A percentile compares a stretch with the other conserved stretches of the same genome.
phyloP scores from a whole-genome alignment of 2,888 invertebrate genomes.

The Tetheella fluctuosa region DNA sequence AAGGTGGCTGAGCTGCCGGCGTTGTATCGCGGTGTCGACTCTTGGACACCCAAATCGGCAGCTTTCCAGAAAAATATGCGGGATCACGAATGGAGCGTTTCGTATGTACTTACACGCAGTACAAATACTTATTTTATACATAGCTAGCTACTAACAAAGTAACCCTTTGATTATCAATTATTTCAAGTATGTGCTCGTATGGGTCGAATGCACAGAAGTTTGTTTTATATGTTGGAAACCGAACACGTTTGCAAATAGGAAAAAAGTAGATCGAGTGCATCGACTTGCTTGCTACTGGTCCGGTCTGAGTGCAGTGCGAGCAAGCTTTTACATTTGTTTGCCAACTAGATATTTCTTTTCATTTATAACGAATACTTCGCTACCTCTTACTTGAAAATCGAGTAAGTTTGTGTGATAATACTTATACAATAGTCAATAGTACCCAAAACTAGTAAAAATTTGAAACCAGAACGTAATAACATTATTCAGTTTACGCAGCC shows the following conservation, averaged over 20 bases:
- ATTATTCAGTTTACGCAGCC: no score
- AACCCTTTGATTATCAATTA: constrained; percentile 14
- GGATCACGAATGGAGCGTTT: constrained; percentile 84
- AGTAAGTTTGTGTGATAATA: not conserved
- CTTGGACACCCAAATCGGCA: constrained; percentile 90
- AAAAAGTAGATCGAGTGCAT: constrained; percentile 54
- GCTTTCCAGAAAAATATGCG: constrained; percentile 83
- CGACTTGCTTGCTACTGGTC: constrained; percentile 57
- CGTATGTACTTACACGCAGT: constrained; percentile 70
- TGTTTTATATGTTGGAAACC: constrained; percentile 27
- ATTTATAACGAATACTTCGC: not conserved
- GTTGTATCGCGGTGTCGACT: constrained; percentile 88
- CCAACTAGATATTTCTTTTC: not conserved
- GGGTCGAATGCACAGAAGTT: constrained; percentile 16
- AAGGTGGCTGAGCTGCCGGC: constrained; percentile 86
- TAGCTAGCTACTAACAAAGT: constrained; percentile 52
- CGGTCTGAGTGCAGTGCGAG: constrained; percentile 43
- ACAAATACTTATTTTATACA: constrained; percentile 9
- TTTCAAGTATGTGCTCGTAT: constrained; percentile 14
- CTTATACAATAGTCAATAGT: not conserved
- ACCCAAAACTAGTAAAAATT: not conserved
- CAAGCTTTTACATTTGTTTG: constrained; percentile 42
- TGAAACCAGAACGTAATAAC: no score
- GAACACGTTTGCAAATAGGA: constrained; percentile 46
- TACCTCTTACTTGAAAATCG: not conserved